Percentiles rank a stretch among this genome's conserved stretches.
Evolutionary conservation across 2,888 invertebrate genomes (phyloP).

Genomic region (Spisula solida): DNA sequence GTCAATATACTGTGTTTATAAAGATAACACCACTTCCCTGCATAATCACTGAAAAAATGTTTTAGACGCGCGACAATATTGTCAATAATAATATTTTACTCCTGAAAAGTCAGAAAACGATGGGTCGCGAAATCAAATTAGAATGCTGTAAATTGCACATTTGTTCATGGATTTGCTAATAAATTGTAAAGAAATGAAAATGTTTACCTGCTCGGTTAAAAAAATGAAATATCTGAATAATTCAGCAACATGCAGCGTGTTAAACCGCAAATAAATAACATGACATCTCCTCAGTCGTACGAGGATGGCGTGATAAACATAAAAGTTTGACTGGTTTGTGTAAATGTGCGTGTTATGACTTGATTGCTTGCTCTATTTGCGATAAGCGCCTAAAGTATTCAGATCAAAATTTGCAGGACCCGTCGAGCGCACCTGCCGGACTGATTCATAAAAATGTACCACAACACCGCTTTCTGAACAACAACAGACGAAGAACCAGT

Average conservation of each 20-base stretch:
- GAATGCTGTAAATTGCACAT: neutral
- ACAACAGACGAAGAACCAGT: slow-evolving; percentile 36
- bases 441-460: slow-evolving; percentile 11
- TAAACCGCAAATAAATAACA: slow-evolving; percentile 25
- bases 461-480: neutral
- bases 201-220: neutral
- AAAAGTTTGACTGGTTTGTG: slow-evolving; percentile 14
- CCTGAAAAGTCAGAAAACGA: neutral
- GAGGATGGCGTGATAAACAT: slow-evolving; percentile 56
- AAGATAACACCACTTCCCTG: too few species aligned
- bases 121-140: slow-evolving; percentile 19
- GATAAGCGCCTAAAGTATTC: slow-evolving; percentile 17
- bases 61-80: too few species aligned
- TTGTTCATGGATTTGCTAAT: neutral
- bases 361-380: neutral
- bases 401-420: neutral
- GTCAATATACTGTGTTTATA: too few species aligned
- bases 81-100: neutral
- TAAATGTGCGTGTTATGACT: neutral
- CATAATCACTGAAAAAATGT: too few species aligned
- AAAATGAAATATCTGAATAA: neutral
- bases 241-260: neutral
- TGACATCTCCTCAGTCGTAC: slow-evolving; percentile 49
- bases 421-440: slow-evolving; percentile 54
- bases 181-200: neutral